These are phyloP conservation scores for Coreoperca whiteheadi DNA, from an alignment of 2,113 vertebrate species.

Conservation along the genomic window DNA sequence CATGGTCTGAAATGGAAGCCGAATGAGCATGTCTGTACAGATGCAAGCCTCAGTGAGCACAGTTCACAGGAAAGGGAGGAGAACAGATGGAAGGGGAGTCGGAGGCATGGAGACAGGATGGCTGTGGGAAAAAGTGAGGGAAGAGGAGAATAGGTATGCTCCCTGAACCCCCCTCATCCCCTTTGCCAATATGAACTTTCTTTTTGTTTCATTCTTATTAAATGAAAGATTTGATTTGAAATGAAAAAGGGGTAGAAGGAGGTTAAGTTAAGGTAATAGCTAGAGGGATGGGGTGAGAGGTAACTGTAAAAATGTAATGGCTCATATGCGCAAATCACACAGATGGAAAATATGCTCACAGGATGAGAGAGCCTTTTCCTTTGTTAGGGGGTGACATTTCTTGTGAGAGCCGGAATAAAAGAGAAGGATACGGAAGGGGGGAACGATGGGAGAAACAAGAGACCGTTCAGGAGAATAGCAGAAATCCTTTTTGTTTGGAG, in stretches of 20 bases:
- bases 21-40: constrained; percentile 37
- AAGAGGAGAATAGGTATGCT: constrained; percentile 17
- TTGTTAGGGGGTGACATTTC: constrained; percentile 8
- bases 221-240: not conserved
- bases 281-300: not conserved
- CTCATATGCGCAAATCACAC: not conserved
- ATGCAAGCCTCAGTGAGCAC: constrained; percentile 46
- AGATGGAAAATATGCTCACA: not conserved
- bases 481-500: constrained; percentile 11
- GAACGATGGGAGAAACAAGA: not conserved
- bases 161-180: constrained; percentile 23
- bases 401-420: constrained; percentile 4
- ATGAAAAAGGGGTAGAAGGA: not conserved
- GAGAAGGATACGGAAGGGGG: not conserved
- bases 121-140: constrained; percentile 11
- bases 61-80: constrained; percentile 11
- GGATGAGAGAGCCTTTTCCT: constrained; percentile 8
- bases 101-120: not conserved
- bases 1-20: constrained; percentile 40
- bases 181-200: not conserved
- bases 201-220: not conserved
- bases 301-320: not conserved
- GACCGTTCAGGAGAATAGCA: constrained; percentile 21
- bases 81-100: constrained; percentile 4
- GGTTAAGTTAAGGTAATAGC: not conserved